Percentiles rank a stretch among this genome's conserved stretches.
These are phyloP conservation scores for Irena cyanogastra DNA, from an alignment of 2,113 vertebrate species.

Conservation along the genomic window DNA sequence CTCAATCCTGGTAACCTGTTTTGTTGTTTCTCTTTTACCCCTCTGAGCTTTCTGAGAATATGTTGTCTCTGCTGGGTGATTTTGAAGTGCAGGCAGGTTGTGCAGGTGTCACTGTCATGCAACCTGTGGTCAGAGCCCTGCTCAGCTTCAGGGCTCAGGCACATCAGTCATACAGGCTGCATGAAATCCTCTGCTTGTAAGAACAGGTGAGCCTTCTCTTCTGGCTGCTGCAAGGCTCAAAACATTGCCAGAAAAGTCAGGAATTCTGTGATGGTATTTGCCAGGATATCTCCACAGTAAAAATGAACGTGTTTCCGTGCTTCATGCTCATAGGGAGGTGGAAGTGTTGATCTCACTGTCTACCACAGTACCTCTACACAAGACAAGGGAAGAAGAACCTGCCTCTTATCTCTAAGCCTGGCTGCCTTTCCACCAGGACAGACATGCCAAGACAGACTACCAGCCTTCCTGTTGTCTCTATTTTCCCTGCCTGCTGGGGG, in stretches of 20 bases:
- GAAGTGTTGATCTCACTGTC: not conserved
- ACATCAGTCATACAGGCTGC: not conserved
- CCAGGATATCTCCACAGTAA: not conserved
- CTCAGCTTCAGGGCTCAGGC: not conserved
- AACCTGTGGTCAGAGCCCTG: not conserved
- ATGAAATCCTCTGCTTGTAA: not conserved
- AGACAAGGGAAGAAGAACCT: not conserved
- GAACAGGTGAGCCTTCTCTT: not conserved
- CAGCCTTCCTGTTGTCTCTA: accelerated
- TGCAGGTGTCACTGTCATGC: not conserved
- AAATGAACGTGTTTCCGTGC: not conserved
- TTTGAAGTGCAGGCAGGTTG: not conserved
- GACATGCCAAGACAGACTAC: not conserved
- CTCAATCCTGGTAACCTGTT: not conserved
- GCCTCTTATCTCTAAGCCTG: not conserved
- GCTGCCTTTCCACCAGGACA: not conserved
- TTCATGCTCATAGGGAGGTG: not conserved
- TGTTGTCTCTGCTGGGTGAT: not conserved
- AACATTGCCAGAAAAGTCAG: not conserved
- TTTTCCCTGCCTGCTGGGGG: not conserved
- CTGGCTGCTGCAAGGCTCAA: not conserved
- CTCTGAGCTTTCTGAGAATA: not conserved
- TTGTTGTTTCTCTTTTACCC: not conserved
- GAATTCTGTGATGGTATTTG: not conserved
- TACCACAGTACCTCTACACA: not conserved